A percentile compares a stretch with the other conserved stretches of the same genome.
Conservation (phyloP, 2,113 vertebrate species). For the Centropus unirufus region DNA sequence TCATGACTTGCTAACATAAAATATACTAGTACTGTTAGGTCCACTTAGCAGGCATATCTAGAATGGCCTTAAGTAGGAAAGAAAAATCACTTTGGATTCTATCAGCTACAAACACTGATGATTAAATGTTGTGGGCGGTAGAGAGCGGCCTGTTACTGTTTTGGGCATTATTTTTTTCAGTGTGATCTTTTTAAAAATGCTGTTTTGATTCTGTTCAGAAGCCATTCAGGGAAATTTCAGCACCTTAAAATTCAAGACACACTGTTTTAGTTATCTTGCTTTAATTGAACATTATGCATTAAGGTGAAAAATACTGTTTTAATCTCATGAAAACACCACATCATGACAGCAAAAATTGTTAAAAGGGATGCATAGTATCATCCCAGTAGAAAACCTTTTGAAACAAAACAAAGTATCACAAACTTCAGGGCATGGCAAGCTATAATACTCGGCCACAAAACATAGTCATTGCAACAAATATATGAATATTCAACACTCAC, state of each 20-base stretch:
- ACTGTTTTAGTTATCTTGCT: constrained; percentile 57
- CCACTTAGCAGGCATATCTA: constrained; percentile 71
- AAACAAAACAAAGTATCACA: constrained; percentile 27
- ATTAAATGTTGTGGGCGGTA: constrained; percentile 65
- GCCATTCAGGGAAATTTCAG: constrained; percentile 48
- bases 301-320: constrained; percentile 64
- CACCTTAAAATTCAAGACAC: constrained; percentile 35
- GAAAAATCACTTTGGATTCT: constrained; percentile 70
- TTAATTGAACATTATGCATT: constrained; percentile 37
- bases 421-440: background rate
- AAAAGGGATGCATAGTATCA: constrained; percentile 2
- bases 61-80: constrained; percentile 66
- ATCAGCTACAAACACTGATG: constrained; percentile 71
- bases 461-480: background rate
- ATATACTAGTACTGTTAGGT: constrained; percentile 72
- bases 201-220: constrained; percentile 63
- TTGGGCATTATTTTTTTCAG: constrained; percentile 49
- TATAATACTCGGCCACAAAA: background rate
- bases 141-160: background rate
- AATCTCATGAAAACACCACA: constrained; percentile 62
- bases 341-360: constrained; percentile 19
- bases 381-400: constrained; percentile 61
- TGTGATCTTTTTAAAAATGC: constrained; percentile 63
- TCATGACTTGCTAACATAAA: constrained; percentile 76
- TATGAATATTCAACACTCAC: background rate